Conservation (phyloP, 2,797 vertebrate species). For the Oophaga sylvatica region DNA sequence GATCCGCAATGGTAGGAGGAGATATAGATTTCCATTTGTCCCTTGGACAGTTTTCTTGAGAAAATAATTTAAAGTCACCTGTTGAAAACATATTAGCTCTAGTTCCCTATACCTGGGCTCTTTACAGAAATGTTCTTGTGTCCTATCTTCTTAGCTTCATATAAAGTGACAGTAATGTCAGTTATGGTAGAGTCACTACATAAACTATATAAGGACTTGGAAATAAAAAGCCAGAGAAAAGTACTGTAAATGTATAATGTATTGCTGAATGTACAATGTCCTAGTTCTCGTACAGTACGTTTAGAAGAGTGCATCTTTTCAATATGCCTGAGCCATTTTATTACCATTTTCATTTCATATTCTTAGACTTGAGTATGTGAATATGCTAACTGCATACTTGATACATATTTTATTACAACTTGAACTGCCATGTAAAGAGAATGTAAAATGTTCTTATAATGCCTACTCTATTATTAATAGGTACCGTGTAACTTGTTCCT, state of each 20-base stretch:
- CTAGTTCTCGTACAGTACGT: background rate
- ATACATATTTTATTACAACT: constrained; percentile 5
- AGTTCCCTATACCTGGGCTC: too few species aligned
- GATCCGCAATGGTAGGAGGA: too few species aligned
- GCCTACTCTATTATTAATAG: constrained; percentile 11
- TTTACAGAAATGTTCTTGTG: too few species aligned
- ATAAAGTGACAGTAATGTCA: too few species aligned
- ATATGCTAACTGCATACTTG: background rate
- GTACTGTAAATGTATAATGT: background rate
- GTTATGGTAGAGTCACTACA: too few species aligned
- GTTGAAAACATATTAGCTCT: too few species aligned
- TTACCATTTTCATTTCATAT: background rate
- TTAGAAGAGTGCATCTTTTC: background rate
- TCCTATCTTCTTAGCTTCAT: too few species aligned
- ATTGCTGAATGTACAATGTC: background rate
- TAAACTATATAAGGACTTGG: too few species aligned
- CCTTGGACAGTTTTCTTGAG: too few species aligned
- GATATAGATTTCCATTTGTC: too few species aligned
- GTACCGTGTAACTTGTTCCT: background rate
- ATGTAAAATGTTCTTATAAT: background rate
- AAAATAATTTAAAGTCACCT: too few species aligned
- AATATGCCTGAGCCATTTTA: background rate
- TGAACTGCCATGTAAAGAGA: background rate
- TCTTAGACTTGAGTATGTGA: background rate
- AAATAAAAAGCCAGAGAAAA: too few species aligned